These are phyloP conservation scores for Ectemnius cavifrons DNA, from an alignment of 2,888 invertebrate species.

Conservation along the genomic window DNA sequence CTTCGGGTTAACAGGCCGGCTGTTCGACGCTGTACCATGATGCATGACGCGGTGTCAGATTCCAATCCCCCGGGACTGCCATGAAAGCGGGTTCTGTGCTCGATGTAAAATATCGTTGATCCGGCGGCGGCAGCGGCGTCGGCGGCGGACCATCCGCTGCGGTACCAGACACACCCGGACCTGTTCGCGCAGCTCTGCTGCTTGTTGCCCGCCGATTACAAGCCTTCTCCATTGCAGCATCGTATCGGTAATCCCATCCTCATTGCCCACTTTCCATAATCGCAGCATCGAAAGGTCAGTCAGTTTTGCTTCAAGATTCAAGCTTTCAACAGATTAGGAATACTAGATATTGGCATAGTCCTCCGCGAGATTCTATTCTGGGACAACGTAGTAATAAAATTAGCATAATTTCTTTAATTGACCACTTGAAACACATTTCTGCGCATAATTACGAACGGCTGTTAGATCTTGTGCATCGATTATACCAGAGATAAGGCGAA, in stretches of 20 bases:
- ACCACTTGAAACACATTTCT: slow-evolving; percentile 20
- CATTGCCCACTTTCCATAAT: slow-evolving; percentile 15
- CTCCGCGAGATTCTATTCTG: too few species aligned
- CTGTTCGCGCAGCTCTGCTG: slow-evolving; percentile 26
- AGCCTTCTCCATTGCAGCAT: slow-evolving; percentile 3
- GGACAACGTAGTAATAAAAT: too few species aligned
- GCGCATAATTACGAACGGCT: slow-evolving; percentile 9
- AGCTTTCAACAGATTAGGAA: too few species aligned
- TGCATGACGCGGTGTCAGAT: slow-evolving; percentile 67
- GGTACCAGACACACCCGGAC: slow-evolving; percentile 45
- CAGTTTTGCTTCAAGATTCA: too few species aligned
- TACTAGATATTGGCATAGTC: too few species aligned
- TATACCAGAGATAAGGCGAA: background rate
- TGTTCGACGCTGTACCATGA: slow-evolving; percentile 68
- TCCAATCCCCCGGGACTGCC: slow-evolving; percentile 65
- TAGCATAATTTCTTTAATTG: slow-evolving; percentile 20
- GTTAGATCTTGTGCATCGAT: background rate
- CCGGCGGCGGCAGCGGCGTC: slow-evolving; percentile 40
- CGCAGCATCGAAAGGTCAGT: background rate
- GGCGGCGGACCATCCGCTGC: slow-evolving; percentile 21
- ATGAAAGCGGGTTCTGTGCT: slow-evolving; percentile 67
- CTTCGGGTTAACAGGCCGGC: slow-evolving; percentile 66
- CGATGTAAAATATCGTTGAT: slow-evolving; percentile 67
- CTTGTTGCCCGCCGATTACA: slow-evolving; percentile 43
- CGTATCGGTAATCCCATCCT: too few species aligned